These are phyloP conservation scores for Acrocephalus scirpaceus DNA, from an alignment of 2,797 vertebrate genomes.

Conservation along the genomic window DNA sequence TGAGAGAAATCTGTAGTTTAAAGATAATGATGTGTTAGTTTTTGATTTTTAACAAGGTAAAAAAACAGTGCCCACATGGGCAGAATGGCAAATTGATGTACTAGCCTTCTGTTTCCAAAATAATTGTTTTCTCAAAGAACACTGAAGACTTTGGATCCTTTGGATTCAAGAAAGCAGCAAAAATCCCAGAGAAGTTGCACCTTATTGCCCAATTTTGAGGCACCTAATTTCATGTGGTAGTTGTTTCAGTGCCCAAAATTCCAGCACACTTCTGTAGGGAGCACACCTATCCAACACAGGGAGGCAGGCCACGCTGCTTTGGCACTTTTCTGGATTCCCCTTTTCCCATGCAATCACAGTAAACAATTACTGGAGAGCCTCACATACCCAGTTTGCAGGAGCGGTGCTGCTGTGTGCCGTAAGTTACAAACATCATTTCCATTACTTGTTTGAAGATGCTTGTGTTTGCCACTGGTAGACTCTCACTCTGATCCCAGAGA, in stretches of 20 bases:
- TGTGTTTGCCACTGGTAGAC: not conserved
- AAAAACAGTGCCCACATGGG: not conserved
- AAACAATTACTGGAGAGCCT: not conserved
- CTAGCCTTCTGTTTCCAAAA: not conserved
- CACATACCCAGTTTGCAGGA: accelerated
- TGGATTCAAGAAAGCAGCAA: not conserved
- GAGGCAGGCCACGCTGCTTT: not conserved
- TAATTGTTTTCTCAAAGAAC: not conserved
- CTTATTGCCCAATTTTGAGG: not conserved
- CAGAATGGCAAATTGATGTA: not conserved
- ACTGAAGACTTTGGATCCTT: not conserved
- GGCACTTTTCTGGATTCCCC: not conserved
- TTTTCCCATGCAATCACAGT: not conserved
- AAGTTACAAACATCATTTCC: not conserved
- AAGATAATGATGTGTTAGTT: not conserved
- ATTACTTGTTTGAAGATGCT: not conserved
- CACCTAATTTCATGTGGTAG: not conserved
- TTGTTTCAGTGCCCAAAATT: not conserved
- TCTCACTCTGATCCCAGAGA: not conserved
- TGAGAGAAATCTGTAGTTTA: not conserved
- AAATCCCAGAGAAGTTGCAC: not conserved
- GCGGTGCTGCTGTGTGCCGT: not conserved
- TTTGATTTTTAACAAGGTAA: not conserved
- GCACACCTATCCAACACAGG: not conserved
- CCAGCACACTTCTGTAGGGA: not conserved